phyloP scores from a whole-genome alignment of 2,113 vertebrate species.

The Neolamprologus toae region DNA sequence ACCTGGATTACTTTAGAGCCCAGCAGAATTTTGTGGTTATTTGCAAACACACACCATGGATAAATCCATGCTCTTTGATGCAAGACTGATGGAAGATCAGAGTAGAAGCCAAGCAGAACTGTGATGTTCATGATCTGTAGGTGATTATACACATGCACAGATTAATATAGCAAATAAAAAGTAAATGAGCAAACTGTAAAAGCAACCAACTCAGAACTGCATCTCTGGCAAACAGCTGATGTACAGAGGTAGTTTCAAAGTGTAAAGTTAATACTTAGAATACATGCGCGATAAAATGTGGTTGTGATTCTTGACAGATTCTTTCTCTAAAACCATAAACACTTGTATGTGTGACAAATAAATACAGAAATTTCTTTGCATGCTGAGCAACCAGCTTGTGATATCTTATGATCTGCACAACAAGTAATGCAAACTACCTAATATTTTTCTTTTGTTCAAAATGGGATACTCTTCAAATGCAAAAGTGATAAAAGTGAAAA shows the following conservation, averaged over 20 bases:
- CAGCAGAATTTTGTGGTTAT: not conserved
- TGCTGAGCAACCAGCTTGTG: not conserved
- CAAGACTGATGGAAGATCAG: fast-evolving
- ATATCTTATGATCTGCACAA: not conserved
- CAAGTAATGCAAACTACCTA: not conserved
- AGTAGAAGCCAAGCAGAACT: not conserved
- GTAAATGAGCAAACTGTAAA: not conserved
- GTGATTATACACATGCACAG: not conserved
- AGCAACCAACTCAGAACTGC: not conserved
- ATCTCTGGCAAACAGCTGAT: not conserved
- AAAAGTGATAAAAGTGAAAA: not conserved
- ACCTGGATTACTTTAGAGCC: not conserved
- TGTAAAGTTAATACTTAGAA: not conserved
- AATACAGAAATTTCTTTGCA: not conserved
- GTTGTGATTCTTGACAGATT: not conserved
- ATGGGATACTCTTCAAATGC: not conserved
- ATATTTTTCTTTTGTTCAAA: not conserved
- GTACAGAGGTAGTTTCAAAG: not conserved
- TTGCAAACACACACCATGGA: not conserved
- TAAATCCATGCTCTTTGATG: not conserved
- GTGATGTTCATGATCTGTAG: not conserved
- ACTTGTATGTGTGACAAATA: not conserved
- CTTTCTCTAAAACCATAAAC: not conserved
- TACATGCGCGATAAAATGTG: not conserved
- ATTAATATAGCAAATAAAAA: fast-evolving